Evolutionary conservation across 1,140 invertebrate species (phyloP).

Genomic region (Xylocopa sonorina): DNA sequence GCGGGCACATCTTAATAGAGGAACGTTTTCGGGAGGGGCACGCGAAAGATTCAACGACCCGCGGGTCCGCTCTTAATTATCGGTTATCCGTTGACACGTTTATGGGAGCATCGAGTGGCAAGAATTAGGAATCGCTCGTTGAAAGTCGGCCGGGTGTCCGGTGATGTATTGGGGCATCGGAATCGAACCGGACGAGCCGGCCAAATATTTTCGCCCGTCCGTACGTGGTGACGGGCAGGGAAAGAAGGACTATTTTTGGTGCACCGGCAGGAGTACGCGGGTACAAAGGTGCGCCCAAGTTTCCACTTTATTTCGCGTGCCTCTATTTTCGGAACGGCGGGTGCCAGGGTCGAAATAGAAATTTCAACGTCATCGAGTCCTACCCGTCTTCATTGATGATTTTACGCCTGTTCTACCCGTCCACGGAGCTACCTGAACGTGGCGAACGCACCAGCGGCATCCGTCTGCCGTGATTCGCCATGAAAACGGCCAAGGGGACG

Average conservation of each 20-base stretch:
- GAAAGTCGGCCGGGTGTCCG: neutral
- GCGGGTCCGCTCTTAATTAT: constrained; percentile 15
- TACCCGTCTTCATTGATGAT: constrained; percentile 69
- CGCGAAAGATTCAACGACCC: constrained; percentile 30
- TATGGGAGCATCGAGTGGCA: constrained; percentile 48
- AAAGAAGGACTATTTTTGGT: constrained; percentile 59
- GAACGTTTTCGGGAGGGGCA: neutral
- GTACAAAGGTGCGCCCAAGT: constrained; percentile 61
- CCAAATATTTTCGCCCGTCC: constrained; percentile 32
- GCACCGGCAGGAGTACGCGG: constrained; percentile 56
- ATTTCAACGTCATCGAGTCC: constrained; percentile 62
- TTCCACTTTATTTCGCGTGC: constrained; percentile 62
- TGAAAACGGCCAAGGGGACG: neutral
- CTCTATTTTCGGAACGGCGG: constrained; percentile 64
- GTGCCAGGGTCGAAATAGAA: constrained; percentile 65
- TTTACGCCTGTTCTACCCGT: constrained; percentile 53
- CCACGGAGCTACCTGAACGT: constrained; percentile 36
- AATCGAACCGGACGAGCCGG: constrained; percentile 22
- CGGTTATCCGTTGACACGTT: constrained; percentile 38
- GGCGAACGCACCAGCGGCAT: constrained; percentile 32
- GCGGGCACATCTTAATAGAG: constrained; percentile 25
- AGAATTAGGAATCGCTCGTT: constrained; percentile 40
- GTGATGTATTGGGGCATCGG: constrained; percentile 17
- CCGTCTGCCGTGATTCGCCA: constrained; percentile 37
- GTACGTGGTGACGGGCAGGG: neutral